Evolutionary conservation across 53 echinoderm and acorn worm species (phyloP).

Genomic region (Patiria pectinifera): DNA sequence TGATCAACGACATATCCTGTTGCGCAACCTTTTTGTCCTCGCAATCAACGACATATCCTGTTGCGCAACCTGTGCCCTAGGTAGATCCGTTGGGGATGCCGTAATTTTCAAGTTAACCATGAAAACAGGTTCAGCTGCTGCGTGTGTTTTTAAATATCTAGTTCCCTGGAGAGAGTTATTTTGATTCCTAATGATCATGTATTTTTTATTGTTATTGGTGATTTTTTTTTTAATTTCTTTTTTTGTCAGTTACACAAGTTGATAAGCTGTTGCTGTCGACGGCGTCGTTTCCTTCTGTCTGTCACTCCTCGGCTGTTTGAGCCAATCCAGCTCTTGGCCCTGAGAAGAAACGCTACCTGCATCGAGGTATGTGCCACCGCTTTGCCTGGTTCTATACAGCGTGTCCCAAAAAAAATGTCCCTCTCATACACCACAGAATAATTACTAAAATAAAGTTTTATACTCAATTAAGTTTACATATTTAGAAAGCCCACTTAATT

Average conservation of each 20-base stretch:
- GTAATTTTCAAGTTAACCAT: background rate
- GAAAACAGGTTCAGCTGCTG: background rate
- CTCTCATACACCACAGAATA: no score
- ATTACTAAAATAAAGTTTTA: no score
- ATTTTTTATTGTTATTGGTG: no score
- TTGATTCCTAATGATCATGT: background rate
- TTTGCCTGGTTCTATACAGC: no score
- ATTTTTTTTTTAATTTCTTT: constrained; percentile 5
- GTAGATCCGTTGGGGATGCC: background rate
- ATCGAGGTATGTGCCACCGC: constrained; percentile 73
- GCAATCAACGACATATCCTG: background rate
- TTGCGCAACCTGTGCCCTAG: background rate
- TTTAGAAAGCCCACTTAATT: no score
- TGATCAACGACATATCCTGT: background rate
- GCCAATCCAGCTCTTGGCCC: constrained; percentile 85
- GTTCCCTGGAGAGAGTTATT: background rate
- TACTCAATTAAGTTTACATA: no score
- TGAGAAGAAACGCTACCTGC: constrained; percentile 81
- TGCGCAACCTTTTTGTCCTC: background rate
- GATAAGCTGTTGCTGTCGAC: constrained; percentile 94
- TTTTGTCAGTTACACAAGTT: constrained; percentile 85
- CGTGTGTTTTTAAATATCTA: background rate
- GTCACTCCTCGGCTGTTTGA: constrained; percentile 89
- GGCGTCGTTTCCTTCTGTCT: constrained; percentile 90
- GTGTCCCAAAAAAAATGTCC: no score